Evolutionary conservation across 2,797 vertebrate genomes (phyloP).

Genomic region (Enteromius viviparus): DNA sequence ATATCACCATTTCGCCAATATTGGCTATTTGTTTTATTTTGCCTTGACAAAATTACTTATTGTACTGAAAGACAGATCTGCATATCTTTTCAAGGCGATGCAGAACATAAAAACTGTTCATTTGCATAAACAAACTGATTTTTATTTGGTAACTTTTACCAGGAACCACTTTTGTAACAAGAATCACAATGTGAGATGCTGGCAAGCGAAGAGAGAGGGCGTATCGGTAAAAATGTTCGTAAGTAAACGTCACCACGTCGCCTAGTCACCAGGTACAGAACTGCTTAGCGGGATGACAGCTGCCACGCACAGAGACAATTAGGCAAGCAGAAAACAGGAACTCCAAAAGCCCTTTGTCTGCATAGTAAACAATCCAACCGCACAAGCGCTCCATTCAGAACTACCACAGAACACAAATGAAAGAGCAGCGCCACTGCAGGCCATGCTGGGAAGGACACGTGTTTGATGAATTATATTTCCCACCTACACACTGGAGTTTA

Average conservation of each 20-base stretch:
- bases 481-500: conserved; percentile 13
- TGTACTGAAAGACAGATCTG: conserved; percentile 53
- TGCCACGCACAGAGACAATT: conserved; percentile 66
- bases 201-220: conserved; percentile 54
- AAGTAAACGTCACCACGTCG: conserved; percentile 19
- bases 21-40: conserved; percentile 3
- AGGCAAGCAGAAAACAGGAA: conserved; percentile 38
- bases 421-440: conserved; percentile 12
- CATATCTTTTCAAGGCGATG: conserved; percentile 72
- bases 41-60: conserved; percentile 27
- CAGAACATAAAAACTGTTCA: conserved; percentile 52
- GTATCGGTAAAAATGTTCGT: conserved; percentile 11
- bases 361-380: conserved; percentile 90
- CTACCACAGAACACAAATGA: conserved; percentile 66
- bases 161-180: conserved; percentile 70
- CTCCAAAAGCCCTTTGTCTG: conserved; percentile 86
- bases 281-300: conserved; percentile 68
- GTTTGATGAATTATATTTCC: neutral
- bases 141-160: conserved; percentile 73
- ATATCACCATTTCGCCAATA: conserved; percentile 25
- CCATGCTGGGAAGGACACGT: neutral
- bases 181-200: conserved; percentile 57
- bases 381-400: conserved; percentile 70
- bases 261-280: conserved; percentile 10
- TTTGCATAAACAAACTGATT: conserved; percentile 68